phyloP scores from a whole-genome alignment of 2,888 invertebrate genomes.

The Hirudinaria manillensis region DNA sequence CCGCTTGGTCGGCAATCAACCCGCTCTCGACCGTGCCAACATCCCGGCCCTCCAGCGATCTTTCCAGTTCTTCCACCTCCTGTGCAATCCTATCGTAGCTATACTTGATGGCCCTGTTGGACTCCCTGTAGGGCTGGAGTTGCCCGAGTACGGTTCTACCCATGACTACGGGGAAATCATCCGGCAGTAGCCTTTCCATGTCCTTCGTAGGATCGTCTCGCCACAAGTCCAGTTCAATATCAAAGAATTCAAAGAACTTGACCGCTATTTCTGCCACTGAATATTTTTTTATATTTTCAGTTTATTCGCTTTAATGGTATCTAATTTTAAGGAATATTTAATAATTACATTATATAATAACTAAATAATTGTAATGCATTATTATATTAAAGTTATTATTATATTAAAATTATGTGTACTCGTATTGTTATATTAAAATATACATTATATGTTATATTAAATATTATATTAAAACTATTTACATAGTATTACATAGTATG shows the following conservation, averaged over 20 bases:
- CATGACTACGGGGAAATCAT: slow-evolving; percentile 17
- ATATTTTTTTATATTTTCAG: too few species aligned
- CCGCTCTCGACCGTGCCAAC: neutral
- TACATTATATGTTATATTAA: too few species aligned
- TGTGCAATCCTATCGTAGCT: slow-evolving; percentile 14
- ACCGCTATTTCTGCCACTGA: slow-evolving; percentile 20
- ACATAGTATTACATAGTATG: too few species aligned
- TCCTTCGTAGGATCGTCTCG: neutral
- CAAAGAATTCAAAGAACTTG: slow-evolving; percentile 25
- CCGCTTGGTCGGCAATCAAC: neutral
- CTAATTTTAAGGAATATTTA: too few species aligned
- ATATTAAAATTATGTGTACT: too few species aligned
- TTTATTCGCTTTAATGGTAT: too few species aligned
- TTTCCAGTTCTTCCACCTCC: slow-evolving; percentile 22
- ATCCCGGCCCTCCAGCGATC: neutral
- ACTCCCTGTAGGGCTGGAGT: slow-evolving; percentile 8
- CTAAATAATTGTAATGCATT: too few species aligned
- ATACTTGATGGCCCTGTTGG: slow-evolving; percentile 12
- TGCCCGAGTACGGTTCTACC: slow-evolving; percentile 3
- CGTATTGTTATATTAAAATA: too few species aligned
- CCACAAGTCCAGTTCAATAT: slow-evolving; percentile 19
- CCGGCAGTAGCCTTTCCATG: slow-evolving; percentile 13
- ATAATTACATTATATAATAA: too few species aligned
- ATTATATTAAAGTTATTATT: too few species aligned
- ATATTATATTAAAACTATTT: too few species aligned